Percentiles rank a stretch among this genome's conserved stretches.
Evolutionary conservation across 2,888 invertebrate genomes (phyloP).

Genomic region (Agonopterix alstromeriana): DNA sequence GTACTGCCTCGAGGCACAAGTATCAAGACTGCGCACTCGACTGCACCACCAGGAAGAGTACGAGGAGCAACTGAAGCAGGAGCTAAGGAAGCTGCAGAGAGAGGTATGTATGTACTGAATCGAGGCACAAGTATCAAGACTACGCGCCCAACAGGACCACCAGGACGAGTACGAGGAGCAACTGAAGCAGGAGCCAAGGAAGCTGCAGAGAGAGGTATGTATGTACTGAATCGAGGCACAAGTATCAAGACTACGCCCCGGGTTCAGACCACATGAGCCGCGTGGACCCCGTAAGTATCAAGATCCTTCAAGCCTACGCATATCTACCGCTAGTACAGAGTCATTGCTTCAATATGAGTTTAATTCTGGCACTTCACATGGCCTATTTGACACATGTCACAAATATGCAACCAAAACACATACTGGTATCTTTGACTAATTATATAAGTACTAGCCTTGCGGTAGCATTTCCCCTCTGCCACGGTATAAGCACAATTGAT

Average conservation of each 20-base stretch:
- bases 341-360: no score
- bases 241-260: slow-evolving; percentile 94
- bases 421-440: no score
- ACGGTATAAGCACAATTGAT: no score
- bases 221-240: slow-evolving; percentile 90
- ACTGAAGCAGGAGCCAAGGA: slow-evolving; percentile 79
- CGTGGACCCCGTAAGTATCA: no score
- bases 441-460: no score
- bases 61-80: slow-evolving; percentile 93
- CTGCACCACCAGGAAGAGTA: slow-evolving; percentile 93
- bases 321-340: no score
- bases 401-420: no score
- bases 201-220: slow-evolving; percentile 88
- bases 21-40: slow-evolving; percentile 93
- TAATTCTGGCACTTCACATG: no score
- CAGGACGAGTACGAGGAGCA: slow-evolving; percentile 94
- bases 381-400: no score
- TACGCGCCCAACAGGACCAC: slow-evolving; percentile 93
- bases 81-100: slow-evolving; percentile 79
- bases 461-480: no score
- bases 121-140: slow-evolving; percentile 96
- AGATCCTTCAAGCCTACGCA: no score
- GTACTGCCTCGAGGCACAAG: slow-evolving; percentile 92
- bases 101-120: slow-evolving; percentile 83
- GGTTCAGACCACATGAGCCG: slow-evolving; percentile 80